phyloP scores from a whole-genome alignment of 1,140 invertebrate species.

The Papilio polytes region DNA sequence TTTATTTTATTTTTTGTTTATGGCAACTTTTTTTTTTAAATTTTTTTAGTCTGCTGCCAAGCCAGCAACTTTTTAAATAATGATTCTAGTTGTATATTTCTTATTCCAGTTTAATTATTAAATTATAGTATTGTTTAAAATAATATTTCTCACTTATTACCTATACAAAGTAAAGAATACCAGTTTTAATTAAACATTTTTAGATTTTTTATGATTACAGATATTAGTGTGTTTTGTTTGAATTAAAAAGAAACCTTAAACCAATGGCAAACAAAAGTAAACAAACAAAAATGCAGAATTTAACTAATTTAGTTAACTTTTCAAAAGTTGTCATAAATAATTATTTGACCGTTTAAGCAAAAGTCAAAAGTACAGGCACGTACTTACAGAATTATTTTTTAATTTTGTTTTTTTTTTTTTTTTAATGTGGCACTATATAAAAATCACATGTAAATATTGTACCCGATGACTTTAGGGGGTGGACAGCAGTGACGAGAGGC shows the following conservation, averaged over 20 bases:
- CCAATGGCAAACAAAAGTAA: neutral
- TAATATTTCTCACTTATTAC: too few species aligned
- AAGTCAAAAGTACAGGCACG: conserved; percentile 17
- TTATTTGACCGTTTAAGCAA: neutral
- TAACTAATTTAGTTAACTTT: neutral
- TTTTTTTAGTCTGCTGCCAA: too few species aligned
- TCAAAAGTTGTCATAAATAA: conserved; percentile 10
- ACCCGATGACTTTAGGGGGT: conserved; percentile 59
- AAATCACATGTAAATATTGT: conserved; percentile 45
- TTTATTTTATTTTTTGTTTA: conserved; percentile 17
- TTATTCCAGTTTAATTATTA: too few species aligned
- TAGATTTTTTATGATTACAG: too few species aligned
- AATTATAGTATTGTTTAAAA: neutral
- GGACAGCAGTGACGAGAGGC: conserved; percentile 74
- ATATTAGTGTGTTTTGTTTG: too few species aligned
- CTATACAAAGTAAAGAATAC: too few species aligned
- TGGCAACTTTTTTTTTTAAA: neutral
- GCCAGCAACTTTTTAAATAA: neutral
- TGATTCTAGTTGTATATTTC: neutral
- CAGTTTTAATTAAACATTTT: too few species aligned
- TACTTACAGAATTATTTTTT: neutral
- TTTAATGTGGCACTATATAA: conserved; percentile 27
- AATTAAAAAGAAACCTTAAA: too few species aligned
- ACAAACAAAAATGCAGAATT: neutral
- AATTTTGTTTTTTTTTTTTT: neutral